Evolutionary conservation across 2,797 vertebrate species (phyloP).

Genomic region (Heteromormyrus szaboi): DNA sequence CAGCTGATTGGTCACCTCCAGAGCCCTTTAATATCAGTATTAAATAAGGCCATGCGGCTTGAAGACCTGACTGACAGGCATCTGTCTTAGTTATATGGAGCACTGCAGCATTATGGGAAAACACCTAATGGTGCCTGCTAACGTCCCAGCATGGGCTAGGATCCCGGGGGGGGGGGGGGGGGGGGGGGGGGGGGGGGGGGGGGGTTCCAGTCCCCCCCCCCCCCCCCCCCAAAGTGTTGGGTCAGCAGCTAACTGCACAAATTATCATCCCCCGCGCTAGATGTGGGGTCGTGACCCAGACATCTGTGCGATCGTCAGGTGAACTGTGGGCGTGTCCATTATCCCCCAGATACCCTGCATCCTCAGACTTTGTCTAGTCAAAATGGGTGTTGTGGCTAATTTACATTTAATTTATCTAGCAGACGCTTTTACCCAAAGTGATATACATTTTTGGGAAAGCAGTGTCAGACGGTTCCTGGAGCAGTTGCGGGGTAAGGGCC

Average conservation of each 20-base stretch:
- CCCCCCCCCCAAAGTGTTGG: not conserved
- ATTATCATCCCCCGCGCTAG: not conserved
- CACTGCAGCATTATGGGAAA: not conserved
- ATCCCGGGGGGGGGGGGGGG: no score
- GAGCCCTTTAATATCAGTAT: not conserved
- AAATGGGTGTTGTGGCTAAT: not conserved
- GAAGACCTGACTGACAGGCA: not conserved
- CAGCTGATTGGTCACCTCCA: not conserved
- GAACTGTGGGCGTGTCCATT: not conserved
- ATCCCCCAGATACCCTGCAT: not conserved
- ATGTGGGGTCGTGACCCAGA: not conserved
- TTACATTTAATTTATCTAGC: not conserved
- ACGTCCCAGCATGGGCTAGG: not conserved
- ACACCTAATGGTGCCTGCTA: not conserved
- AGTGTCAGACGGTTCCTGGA: not conserved
- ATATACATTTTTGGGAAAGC: not conserved
- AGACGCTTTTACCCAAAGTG: not conserved
- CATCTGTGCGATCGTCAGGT: not conserved
- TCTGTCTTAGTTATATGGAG: not conserved
- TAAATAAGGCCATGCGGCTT: not conserved
- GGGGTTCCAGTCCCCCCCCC: not conserved
- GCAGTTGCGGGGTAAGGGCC: not conserved
- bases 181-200: no score
- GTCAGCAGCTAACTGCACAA: not conserved
- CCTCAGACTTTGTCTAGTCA: not conserved